A percentile compares a stretch with the other conserved stretches of the same genome.
Evolutionary conservation across 1,140 invertebrate species (phyloP).

Genomic region (Homalodisca vitripennis): DNA sequence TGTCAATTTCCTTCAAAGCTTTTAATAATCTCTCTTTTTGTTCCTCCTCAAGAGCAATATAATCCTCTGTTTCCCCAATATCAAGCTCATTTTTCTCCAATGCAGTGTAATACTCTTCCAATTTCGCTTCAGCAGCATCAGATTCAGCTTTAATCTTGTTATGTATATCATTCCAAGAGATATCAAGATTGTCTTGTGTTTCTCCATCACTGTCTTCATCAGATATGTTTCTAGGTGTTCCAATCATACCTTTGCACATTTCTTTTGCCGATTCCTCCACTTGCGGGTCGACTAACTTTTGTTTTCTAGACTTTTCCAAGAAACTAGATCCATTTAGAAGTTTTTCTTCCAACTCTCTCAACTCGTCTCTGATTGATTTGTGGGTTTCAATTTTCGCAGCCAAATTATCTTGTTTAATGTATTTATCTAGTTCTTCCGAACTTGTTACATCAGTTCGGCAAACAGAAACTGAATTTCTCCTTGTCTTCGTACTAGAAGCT

Average conservation of each 20-base stretch:
- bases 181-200: background rate
- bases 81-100: conserved; percentile 17
- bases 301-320: background rate
- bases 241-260: conserved; percentile 8
- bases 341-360: conserved; percentile 29
- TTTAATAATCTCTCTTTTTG: conserved; percentile 24
- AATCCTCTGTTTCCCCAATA: conserved; percentile 1
- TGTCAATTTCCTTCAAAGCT: conserved; percentile 30
- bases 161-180: conserved; percentile 29
- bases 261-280: conserved; percentile 3
- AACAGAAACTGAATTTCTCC: conserved; percentile 16
- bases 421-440: background rate
- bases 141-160: conserved; percentile 28
- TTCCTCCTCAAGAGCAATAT: conserved; percentile 3
- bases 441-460: background rate
- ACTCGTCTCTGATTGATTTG: conserved; percentile 27
- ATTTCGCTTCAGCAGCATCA: conserved; percentile 18
- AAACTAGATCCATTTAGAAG: background rate
- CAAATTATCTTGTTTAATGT: background rate
- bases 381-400: conserved; percentile 18
- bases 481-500: background rate
- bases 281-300: background rate
- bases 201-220: conserved; percentile 21
- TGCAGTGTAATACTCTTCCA: conserved; percentile 25
- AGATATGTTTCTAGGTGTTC: background rate